Conservation (phyloP, 1,140 invertebrate species). For the Centruroides vittatus region DNA sequence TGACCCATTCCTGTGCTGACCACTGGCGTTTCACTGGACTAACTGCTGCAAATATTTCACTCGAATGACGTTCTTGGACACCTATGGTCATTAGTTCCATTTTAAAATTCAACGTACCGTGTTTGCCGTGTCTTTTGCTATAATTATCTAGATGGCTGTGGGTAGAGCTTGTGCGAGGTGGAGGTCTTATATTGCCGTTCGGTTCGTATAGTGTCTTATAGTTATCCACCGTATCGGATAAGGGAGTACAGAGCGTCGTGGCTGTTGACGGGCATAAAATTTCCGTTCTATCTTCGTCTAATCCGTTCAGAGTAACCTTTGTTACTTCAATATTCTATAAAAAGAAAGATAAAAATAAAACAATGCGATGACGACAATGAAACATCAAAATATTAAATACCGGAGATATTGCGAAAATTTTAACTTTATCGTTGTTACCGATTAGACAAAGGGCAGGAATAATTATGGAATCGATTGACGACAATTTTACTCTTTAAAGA, state of each 20-base stretch:
- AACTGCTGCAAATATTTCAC: not conserved
- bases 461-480: too few relatives aligned
- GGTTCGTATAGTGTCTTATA: conserved; percentile 8
- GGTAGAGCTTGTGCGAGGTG: conserved; percentile 11
- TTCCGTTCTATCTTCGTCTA: not conserved
- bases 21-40: conserved; percentile 12
- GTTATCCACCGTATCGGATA: conserved; percentile 11
- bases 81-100: not conserved
- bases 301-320: not conserved
- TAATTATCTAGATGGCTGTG: conserved; percentile 14
- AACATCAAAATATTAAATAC: too few relatives aligned
- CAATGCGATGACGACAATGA: not conserved
- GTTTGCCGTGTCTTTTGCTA: conserved; percentile 12
- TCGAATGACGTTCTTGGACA: not conserved
- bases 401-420: too few relatives aligned
- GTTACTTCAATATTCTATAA: not conserved
- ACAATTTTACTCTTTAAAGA: too few relatives aligned
- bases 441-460: too few relatives aligned
- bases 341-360: not conserved
- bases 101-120: conserved; percentile 1
- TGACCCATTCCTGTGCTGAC: conserved; percentile 10
- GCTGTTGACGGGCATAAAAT: not conserved
- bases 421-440: too few relatives aligned
- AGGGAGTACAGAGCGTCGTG: not conserved
- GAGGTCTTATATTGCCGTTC: conserved; percentile 13